Conservation (phyloP, 2,113 vertebrate genomes). For the Corythornis cristatus region DNA sequence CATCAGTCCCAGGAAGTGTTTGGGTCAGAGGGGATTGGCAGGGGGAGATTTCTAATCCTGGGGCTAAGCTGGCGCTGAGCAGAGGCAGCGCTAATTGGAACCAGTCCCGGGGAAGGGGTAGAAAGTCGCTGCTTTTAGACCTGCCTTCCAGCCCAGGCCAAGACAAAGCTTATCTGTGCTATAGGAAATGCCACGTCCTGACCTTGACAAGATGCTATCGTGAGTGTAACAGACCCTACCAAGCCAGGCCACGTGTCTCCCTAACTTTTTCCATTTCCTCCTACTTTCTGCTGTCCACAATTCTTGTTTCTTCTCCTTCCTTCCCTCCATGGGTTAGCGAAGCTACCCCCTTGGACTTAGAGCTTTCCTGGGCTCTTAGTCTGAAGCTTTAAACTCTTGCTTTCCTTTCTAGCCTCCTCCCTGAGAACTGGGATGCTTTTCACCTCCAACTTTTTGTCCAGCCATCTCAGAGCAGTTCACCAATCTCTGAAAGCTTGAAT, state of each 20-base stretch:
- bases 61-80: neutral
- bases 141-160: neutral
- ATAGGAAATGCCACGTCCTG: neutral
- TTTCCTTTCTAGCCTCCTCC: neutral
- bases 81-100: conserved; percentile 44
- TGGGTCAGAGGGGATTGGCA: conserved; percentile 50
- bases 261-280: neutral
- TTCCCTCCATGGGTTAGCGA: neutral
- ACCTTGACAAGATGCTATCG: neutral
- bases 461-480: neutral
- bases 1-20: conserved; percentile 52
- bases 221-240: neutral
- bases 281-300: neutral
- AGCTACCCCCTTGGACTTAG: neutral
- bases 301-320: neutral
- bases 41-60: conserved; percentile 25
- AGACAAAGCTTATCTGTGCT: conserved; percentile 53
- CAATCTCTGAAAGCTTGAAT: fast-evolving
- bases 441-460: neutral
- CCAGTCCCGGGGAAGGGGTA: neutral
- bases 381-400: neutral
- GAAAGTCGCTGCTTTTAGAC: neutral
- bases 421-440: neutral
- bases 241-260: neutral
- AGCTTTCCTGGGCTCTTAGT: neutral